Percentiles rank a stretch among this genome's conserved stretches.
phyloP scores from a whole-genome alignment of 2,888 invertebrate species.

The Malachius bipustulatus region DNA sequence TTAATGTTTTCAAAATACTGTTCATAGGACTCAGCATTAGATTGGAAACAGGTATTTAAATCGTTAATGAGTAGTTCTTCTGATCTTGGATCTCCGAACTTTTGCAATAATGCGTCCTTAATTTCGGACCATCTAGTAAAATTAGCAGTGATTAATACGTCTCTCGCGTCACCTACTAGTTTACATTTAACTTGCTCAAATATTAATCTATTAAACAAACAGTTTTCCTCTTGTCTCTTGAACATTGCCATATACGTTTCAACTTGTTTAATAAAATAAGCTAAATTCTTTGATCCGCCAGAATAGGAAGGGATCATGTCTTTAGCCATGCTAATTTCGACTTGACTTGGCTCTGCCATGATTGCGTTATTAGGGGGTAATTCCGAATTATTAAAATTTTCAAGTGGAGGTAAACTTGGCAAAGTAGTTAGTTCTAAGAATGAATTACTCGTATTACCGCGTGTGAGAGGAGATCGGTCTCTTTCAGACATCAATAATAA shows the following conservation, averaged over 20 bases:
- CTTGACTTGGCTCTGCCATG: conserved; percentile 2
- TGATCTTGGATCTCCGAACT: conserved; percentile 15
- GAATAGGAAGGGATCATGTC: conserved; percentile 10
- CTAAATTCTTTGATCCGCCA: conserved; percentile 14
- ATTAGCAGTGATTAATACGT: conserved; percentile 9
- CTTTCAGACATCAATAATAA: too few relatives aligned
- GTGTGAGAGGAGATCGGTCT: too few relatives aligned
- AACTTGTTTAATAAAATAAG: conserved; percentile 15
- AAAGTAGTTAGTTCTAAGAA: too few relatives aligned
- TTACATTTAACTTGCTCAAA: conserved; percentile 15
- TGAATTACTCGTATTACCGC: too few relatives aligned
- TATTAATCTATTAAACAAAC: conserved; percentile 10
- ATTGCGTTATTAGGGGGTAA: conserved; percentile 4
- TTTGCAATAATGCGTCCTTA: conserved; percentile 12
- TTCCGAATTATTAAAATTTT: too few relatives aligned
- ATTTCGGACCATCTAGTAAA: conserved; percentile 12
- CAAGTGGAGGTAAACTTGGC: too few relatives aligned
- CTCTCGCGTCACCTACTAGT: conserved; percentile 15
- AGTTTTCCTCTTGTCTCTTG: conserved; percentile 12
- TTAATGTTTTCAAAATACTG: conserved; percentile 18
- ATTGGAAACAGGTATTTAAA: conserved; percentile 15
- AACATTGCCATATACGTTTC: conserved; percentile 12
- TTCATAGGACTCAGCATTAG: conserved; percentile 14
- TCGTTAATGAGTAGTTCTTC: conserved; percentile 15
- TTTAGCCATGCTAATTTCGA: conserved; percentile 9